Evolutionary conservation across 2,113 vertebrate species (phyloP), one percentile per base, ranked within the genome.

Genomic region (Serilophus lunatus): DNA sequence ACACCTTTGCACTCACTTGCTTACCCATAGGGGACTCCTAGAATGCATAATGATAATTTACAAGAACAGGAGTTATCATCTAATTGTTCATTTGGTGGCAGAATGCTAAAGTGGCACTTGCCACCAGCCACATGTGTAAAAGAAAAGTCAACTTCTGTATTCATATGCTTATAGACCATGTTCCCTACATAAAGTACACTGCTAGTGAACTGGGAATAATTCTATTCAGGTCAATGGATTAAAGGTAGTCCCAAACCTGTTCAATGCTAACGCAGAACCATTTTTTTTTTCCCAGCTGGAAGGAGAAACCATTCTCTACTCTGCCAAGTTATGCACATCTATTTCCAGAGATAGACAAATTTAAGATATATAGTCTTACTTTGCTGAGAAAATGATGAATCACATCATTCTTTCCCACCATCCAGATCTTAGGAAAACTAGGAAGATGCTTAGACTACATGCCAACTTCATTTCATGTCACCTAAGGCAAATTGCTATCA

Each of bases 361-460:
- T 69, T 74, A 86, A 88, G 75, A 61, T 59, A 61, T 2, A 4
- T 33, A 18, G 31, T 76, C 49, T 76, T 72, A 47, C 15, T 69
- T 20, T 35, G 42, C 71, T 88, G 79, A 85, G 95, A 93, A 94
- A 93, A 82, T 63, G 35, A 82, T 54, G 82, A 94, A 78, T 88
- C 83, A 83, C 42, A 56, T 28, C 51, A 44, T 56, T 82, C n/a
- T 70, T 93, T 78, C 92, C 76, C 83, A 91, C 72, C 81, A 77
- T 75, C 19, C 40, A 69, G 51, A 68, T 65, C 92, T 23, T 92
- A 61, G 80, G 76, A 90, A 95, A 93, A 78, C 22, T 3, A 17
- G 17, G 22, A 81, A 75, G 40, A 56, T 82, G 25, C 28, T 80
- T 54, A 80, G 53, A 78, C 53, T 78, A 36, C 42, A 72, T 8